These are phyloP conservation scores for Dendrolimus kikuchii DNA, from an alignment of 1,140 invertebrate species.

Conservation along the genomic window DNA sequence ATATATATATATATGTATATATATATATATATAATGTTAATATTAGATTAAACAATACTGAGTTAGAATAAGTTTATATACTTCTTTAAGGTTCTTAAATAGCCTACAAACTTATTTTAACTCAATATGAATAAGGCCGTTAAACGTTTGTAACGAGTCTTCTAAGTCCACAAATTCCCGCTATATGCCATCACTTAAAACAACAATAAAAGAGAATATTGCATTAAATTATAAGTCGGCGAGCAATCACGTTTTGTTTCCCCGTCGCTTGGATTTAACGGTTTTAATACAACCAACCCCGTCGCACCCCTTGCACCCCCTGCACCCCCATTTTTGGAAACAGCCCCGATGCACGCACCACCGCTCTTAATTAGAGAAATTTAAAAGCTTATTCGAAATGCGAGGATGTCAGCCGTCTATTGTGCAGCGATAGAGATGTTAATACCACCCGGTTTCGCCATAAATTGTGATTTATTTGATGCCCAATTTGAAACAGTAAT, in stretches of 20 bases:
- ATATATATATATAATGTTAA: too few relatives aligned
- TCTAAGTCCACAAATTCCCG: slow-evolving; percentile 6
- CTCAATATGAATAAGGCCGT: too few relatives aligned
- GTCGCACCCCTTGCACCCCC: too few relatives aligned
- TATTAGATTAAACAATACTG: too few relatives aligned
- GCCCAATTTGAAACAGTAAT: too few relatives aligned
- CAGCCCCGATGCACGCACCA: not conserved
- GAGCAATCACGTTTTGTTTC: slow-evolving; percentile 69
- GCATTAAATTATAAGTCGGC: slow-evolving; percentile 69
- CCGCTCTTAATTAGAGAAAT: slow-evolving; percentile 62
- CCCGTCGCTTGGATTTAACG: slow-evolving; percentile 54
- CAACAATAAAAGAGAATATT: slow-evolving; percentile 53
- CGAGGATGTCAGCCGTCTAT: slow-evolving; percentile 41
- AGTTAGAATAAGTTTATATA: too few relatives aligned
- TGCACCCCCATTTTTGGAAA: too few relatives aligned
- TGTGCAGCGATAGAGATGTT: not conserved
- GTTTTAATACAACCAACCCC: slow-evolving; percentile 54
- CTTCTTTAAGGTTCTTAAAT: too few relatives aligned
- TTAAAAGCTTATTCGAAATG: slow-evolving; percentile 50
- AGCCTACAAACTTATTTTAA: too few relatives aligned
- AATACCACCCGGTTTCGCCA: too few relatives aligned
- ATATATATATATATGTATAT: too few relatives aligned
- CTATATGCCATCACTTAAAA: slow-evolving; percentile 16
- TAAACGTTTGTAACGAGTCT: too few relatives aligned
- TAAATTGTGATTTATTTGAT: not conserved